Conservation (phyloP, 2,113 vertebrate genomes). For the Regulus satrapa region DNA sequence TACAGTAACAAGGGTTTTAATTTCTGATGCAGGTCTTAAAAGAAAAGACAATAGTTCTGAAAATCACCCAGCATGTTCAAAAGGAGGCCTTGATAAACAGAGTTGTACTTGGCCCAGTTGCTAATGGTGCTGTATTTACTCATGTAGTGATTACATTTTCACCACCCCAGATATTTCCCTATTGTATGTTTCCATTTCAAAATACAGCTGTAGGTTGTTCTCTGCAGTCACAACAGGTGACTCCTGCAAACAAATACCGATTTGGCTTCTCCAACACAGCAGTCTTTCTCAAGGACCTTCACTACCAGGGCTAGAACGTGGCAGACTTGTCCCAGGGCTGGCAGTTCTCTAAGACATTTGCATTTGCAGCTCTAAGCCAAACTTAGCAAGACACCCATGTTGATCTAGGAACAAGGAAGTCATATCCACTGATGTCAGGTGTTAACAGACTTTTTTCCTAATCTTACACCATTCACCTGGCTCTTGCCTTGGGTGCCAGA, state of each 20-base stretch:
- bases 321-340: not conserved
- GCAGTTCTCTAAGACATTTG: not conserved
- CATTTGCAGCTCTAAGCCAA: not conserved
- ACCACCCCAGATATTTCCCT: not conserved
- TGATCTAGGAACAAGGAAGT: not conserved
- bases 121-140: constrained; percentile 14
- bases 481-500: not conserved
- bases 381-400: not conserved
- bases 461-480: not conserved
- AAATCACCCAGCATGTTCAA: not conserved
- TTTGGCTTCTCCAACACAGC: not conserved
- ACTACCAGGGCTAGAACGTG: not conserved
- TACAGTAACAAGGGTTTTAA: not conserved
- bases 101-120: not conserved
- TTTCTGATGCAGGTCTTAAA: not conserved
- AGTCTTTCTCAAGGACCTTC: not conserved
- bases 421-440: not conserved
- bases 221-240: not conserved
- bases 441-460: not conserved
- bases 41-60: not conserved
- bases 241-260: not conserved
- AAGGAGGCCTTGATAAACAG: not conserved
- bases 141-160: not conserved
- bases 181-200: not conserved
- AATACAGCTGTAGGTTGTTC: not conserved